Conservation (phyloP, 2,113 vertebrate genomes). For the Alouatta palliata region DNA sequence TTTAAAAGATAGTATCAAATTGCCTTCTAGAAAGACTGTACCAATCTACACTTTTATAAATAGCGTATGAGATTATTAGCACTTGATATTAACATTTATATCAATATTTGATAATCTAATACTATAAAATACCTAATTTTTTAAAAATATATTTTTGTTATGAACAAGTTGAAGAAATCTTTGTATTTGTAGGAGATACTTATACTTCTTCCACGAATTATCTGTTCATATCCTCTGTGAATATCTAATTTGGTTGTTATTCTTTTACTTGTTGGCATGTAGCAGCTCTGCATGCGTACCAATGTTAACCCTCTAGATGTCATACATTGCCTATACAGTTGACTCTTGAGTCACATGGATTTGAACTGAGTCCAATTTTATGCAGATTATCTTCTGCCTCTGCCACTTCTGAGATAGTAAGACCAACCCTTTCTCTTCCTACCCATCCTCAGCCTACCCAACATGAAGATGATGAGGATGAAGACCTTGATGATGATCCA, state of each 20-base stretch:
- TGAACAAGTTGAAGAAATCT: background rate
- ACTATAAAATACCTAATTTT: background rate
- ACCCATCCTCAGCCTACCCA: background rate
- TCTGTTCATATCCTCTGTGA: background rate
- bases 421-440: background rate
- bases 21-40: slow-evolving; percentile 8
- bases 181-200: background rate
- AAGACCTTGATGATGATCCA: background rate
- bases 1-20: background rate
- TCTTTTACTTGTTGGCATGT: background rate
- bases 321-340: background rate
- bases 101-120: slow-evolving; percentile 23
- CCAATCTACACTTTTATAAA: background rate
- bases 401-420: background rate
- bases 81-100: background rate
- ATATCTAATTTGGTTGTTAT: background rate
- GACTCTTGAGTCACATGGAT: background rate
- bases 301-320: background rate
- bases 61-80: background rate
- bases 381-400: background rate
- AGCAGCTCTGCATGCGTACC: background rate
- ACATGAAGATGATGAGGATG: background rate
- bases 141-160: background rate
- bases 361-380: too few species aligned
- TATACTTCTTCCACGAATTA: background rate